Evolutionary conservation across 2,888 invertebrate species (phyloP), one percentile per base, ranked within the genome.

Genomic region (Acutogordius australiensis): DNA sequence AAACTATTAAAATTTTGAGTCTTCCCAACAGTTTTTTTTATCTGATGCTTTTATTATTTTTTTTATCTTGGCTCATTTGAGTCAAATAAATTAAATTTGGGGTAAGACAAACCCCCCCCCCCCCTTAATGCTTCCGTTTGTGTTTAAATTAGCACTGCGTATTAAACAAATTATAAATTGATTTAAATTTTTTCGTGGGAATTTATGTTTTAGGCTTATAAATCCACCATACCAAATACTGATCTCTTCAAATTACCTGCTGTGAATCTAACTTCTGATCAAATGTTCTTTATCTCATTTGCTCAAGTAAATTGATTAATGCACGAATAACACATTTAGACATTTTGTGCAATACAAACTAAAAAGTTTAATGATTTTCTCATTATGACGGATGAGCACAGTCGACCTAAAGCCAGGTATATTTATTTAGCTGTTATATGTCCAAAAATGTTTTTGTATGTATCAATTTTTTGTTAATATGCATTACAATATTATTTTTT

Each of bases 391-490:
- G 51, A 51, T 51, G 51, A 51, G 26, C 51, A 51, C 23, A 51
- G 51, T 51, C 51, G 51, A 4, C 51, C 51, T 51, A 51, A 51
- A 51, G 51, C 51, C 23, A 51, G 51, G 51, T 51, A n/a, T n/a
- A n/a, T n/a, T n/a, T n/a, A n/a, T n/a, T n/a, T n/a, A n/a, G n/a
- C n/a, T n/a, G n/a, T n/a, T n/a, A n/a, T n/a, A n/a, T n/a, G n/a
- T n/a, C n/a, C n/a, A n/a, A n/a, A n/a, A n/a, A n/a, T n/a, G n/a
- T n/a, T n/a, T n/a, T n/a, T n/a, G n/a, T n/a, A n/a, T n/a, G n/a
- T n/a, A n/a, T n/a, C n/a, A n/a, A n/a, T n/a, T n/a, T n/a, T n/a
- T n/a, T n/a, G n/a, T n/a, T n/a, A n/a, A n/a, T n/a, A n/a, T n/a
- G n/a, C n/a, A n/a, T n/a, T n/a, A n/a, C n/a, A n/a, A n/a, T n/a